Conservation (phyloP, 1,140 invertebrate species). For the Bombus affinis region DNA sequence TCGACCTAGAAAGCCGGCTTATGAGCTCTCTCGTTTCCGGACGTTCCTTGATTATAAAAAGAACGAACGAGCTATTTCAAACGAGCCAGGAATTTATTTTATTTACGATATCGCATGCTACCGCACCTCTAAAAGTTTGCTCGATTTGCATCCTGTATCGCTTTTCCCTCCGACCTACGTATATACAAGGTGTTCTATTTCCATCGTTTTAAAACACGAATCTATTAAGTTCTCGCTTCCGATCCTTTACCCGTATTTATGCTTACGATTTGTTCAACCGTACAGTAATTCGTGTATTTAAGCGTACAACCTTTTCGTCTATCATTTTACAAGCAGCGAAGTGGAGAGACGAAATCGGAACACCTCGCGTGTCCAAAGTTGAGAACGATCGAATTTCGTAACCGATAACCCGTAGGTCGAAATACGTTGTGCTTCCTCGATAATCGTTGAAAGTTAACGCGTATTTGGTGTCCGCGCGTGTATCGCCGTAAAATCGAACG, state of each 20-base stretch:
- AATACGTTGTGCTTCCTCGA: conserved; percentile 17
- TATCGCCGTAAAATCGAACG: neutral
- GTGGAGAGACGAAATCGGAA: too few relatives aligned
- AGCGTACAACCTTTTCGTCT: neutral
- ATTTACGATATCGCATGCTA: neutral
- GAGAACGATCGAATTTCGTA: neutral
- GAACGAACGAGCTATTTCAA: neutral
- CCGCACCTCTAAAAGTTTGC: neutral
- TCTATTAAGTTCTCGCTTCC: neutral
- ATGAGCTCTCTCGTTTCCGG: neutral
- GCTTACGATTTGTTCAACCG: accelerated
- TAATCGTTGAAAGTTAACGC: conserved; percentile 29
- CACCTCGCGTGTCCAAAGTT: neutral
- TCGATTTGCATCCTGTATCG: neutral
- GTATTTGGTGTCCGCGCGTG: neutral
- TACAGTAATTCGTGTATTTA: neutral
- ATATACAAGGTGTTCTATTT: neutral
- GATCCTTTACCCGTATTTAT: neutral
- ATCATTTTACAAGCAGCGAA: neutral
- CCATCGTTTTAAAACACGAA: neutral
- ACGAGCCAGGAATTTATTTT: neutral
- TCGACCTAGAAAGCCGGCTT: neutral
- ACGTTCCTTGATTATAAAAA: neutral
- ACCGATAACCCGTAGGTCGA: neutral
- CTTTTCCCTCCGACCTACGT: too few relatives aligned